Evolutionary conservation across 2,113 vertebrate genomes (phyloP).

Genomic region (Hucho hucho): DNA sequence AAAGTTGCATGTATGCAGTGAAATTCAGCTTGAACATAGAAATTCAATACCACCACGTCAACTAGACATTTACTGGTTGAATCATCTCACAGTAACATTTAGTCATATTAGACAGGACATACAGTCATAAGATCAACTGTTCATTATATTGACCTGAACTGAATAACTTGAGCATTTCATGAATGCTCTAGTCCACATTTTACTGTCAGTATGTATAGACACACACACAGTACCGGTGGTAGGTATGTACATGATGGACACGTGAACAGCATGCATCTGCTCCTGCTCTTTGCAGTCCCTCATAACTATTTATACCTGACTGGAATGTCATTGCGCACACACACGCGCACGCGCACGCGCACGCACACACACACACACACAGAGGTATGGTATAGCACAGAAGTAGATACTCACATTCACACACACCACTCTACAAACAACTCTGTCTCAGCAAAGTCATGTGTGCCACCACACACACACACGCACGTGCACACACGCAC

Average conservation of each 20-base stretch:
- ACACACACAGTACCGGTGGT: conserved; percentile 13
- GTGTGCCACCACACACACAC: conserved; percentile 48
- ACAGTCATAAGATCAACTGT: not conserved
- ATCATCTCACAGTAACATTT: no score
- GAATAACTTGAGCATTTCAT: not conserved
- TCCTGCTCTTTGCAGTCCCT: conserved; percentile 33
- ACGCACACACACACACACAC: no score
- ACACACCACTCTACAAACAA: no score
- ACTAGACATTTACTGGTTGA: no score
- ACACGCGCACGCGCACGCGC: conserved; percentile 37
- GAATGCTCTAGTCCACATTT: no score
- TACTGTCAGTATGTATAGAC: not conserved
- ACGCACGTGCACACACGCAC: conserved; percentile 43
- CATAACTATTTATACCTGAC: conserved; percentile 70
- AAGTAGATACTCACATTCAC: conserved; percentile 86
- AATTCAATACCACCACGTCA: no score
- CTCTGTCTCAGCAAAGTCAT: no score
- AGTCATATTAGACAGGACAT: no score
- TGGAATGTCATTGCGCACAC: conserved; percentile 50
- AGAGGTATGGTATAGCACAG: not conserved
- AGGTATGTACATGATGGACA: conserved; percentile 58
- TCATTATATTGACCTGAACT: not conserved
- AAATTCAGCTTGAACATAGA: no score
- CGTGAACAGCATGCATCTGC: conserved; percentile 21
- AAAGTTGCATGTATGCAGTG: no score